Percentiles rank a stretch among this genome's conserved stretches.
These are phyloP conservation scores for Trichogramma evanescens DNA, from an alignment of 2,888 invertebrate genomes.

Conservation along the genomic window DNA sequence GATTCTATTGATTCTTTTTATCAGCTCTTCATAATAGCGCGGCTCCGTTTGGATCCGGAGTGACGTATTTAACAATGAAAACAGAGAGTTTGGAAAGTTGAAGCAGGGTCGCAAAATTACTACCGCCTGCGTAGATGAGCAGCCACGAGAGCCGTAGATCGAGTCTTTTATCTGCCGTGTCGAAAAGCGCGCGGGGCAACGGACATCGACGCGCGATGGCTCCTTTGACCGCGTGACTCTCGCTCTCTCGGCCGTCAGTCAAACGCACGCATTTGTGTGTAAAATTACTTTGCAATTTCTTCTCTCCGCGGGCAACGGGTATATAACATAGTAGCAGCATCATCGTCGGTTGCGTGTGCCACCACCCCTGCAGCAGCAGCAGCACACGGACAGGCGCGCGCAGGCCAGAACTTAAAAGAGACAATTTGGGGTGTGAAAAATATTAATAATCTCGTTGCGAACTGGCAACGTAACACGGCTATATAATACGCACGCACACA, in stretches of 20 bases:
- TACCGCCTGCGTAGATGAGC: too few relatives aligned
- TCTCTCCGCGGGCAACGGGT: conserved; percentile 9
- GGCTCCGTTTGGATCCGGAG: too few relatives aligned
- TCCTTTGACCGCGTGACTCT: conserved; percentile 33
- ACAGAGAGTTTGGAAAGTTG: too few relatives aligned
- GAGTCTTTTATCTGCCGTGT: conserved; percentile 27
- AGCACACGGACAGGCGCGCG: background rate
- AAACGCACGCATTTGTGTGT: conserved; percentile 34
- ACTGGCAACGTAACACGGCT: conserved; percentile 7
- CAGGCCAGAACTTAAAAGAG: conserved; percentile 28
- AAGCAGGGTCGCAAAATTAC: too few relatives aligned
- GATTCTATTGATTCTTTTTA: too few relatives aligned
- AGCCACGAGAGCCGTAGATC: too few relatives aligned
- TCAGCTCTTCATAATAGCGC: too few relatives aligned
- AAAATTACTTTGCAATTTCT: conserved; percentile 36
- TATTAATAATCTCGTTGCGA: conserved; percentile 40
- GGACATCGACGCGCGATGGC: conserved; percentile 8
- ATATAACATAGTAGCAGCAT: background rate
- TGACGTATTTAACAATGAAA: too few relatives aligned
- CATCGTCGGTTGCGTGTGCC: too few relatives aligned
- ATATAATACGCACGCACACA: background rate
- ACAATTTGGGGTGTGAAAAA: conserved; percentile 45
- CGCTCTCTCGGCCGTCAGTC: conserved; percentile 25
- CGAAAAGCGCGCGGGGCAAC: too few relatives aligned
- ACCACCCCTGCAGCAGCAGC: too few relatives aligned